Evolutionary conservation across 2,797 vertebrate genomes (phyloP), one percentile per base, ranked within the genome.

Genomic region (Jordanella pulchra): DNA sequence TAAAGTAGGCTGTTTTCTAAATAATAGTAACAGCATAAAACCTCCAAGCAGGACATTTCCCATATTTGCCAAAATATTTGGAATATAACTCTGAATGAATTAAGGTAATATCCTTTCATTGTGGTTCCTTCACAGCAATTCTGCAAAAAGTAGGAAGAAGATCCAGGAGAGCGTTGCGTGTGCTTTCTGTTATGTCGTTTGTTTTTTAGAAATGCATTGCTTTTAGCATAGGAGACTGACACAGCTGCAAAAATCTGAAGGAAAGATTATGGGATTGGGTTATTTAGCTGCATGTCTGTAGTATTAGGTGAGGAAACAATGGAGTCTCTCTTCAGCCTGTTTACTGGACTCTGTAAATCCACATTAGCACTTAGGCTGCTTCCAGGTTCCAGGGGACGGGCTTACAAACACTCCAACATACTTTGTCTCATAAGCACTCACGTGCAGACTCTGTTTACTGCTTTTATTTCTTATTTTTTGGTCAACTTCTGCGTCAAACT

Each of bases 241-340:
- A 64, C 65, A 45, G 27, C 54, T 39, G 39, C 39, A 9, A 68
- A 71, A 79, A 74, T 61, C 66, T 45, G 48, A 73, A 71, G 69
- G 67, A 61, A 77, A 80, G 75, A 60, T 71, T 56, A 32, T 83
- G 73, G 85, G 86, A 88, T 92, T 91, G 89, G 84, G 80, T 79
- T 88, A 64, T 74, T 85, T 82, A 79, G 84, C 74, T 32, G 75
- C 45, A 42, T 63, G 35, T 2, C 82, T 81, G 74, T 78, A 87
- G 88, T 66, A 90, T 93, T 91, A 93, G 61, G 78, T 67, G 27
- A 48, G 48, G 32, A 83, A 93, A 93, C 92, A 94, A 94, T 91
- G 81, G 84, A 74, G 72, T 80, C 88, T 89, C 85, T 92, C 78
- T 91, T 67, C 73, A 80, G 77, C 65, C 80, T 89, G 86, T 91